A percentile compares a stretch with the other conserved stretches of the same genome.
phyloP scores from a whole-genome alignment of 2,888 invertebrate species.

The Callimorpha dominula region DNA sequence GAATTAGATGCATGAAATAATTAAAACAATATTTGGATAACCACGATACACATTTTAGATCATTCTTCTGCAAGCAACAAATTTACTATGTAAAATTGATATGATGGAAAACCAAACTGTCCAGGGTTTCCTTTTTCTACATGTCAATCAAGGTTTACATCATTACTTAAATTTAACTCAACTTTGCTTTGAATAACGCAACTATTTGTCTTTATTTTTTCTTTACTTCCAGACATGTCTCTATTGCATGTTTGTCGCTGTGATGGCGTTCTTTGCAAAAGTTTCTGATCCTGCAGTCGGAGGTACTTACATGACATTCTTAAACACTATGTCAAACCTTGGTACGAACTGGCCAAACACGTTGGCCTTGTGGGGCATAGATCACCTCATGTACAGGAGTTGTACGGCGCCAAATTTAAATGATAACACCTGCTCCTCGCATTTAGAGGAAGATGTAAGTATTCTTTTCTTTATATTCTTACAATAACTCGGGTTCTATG shows the following conservation, averaged over 20 bases:
- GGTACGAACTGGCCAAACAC: slow-evolving; percentile 99
- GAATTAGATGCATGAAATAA: background rate
- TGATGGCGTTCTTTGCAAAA: slow-evolving; percentile 99
- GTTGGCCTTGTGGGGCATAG: slow-evolving; percentile 96
- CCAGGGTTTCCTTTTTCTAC: no score
- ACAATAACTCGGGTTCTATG: background rate
- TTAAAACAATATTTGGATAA: background rate
- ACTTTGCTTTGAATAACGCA: background rate
- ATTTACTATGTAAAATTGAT: no score
- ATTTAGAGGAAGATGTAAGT: slow-evolving; percentile 89
- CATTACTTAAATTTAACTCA: background rate
- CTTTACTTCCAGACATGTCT: slow-evolving; percentile 91
- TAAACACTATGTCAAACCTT: slow-evolving; percentile 98
- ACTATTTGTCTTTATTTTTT: background rate
- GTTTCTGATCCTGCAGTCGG: slow-evolving; percentile 98
- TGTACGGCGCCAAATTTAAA: slow-evolving; percentile 85
- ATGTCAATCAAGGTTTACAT: no score
- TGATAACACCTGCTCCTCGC: slow-evolving; percentile 89
- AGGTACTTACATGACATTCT: slow-evolving; percentile 99
- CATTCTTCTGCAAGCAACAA: no score
- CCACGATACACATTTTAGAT: background rate
- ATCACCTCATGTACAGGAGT: slow-evolving; percentile 93
- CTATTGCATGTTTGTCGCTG: slow-evolving; percentile 98
- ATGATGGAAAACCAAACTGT: no score
- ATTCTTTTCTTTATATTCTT: background rate